Base-by-base conservation (phyloP, 2,797 vertebrate species). In the Oryzias sinensis region DNA sequence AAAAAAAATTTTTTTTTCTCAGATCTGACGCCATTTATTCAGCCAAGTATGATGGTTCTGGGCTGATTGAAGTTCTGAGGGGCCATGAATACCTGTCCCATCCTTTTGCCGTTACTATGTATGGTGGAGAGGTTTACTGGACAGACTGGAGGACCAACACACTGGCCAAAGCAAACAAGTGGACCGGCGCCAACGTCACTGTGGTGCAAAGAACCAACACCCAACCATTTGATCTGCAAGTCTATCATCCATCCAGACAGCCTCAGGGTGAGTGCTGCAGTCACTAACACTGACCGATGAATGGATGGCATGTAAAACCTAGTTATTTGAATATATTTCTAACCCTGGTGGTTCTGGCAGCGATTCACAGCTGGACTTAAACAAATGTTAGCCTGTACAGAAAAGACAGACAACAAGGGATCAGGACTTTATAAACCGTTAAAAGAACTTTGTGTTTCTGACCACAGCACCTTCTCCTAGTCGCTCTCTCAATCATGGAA, bases 21-120 rank as follows among this genome's bases (percentile, higher is more conserved):
- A 98, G 96, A 81, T 97, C 96, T 37, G 96, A 98, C 84, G 96
- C 96, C 49, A 98, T 98, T 85, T 98, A 98, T 81, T 98, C 96
- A 33, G 95, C 96, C 17, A 88, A 95, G 43, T 98, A 98, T 14
- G 96, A 98, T 59, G 96, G 96, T 53, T 95, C 92, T 2, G 82
- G 89, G 37, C 93, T 96, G 84, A 96, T 96, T 49, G 96, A 98
- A 86, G 95, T 98, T 50, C 93, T 98, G 52, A 86, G 95, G 48
- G 95, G 96, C 46, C 96, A 98, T 2, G 96, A 98, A 49, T 97
- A 97, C 58, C 92, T 98, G 71, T 98, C 96, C 0, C 96, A 98
- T 62, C 96, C 96, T 0, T 98, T 98, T 29, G 96, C 96, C 5
- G 95, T 98, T 67, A 97, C 96, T 56, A 89, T 98, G 62, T 98